These are phyloP conservation scores for Amazona guildingii DNA, from an alignment of 2,113 vertebrate genomes.

Conservation along the genomic window DNA sequence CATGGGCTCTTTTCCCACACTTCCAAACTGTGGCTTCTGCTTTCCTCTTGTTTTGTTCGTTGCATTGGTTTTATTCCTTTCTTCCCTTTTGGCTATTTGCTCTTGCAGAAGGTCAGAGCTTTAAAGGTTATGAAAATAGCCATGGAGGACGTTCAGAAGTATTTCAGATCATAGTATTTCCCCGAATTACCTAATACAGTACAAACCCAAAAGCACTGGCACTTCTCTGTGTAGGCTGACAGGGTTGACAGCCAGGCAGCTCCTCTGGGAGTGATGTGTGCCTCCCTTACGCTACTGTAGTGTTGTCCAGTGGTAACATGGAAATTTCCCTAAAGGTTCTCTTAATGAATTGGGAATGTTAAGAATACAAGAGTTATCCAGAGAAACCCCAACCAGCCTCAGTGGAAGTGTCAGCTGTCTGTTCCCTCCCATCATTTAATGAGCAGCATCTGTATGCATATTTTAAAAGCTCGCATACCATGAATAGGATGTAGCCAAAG, in stretches of 20 bases:
- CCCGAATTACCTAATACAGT: not conserved
- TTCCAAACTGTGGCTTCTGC: not conserved
- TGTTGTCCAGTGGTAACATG: not conserved
- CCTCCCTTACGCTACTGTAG: not conserved
- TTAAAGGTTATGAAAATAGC: not conserved
- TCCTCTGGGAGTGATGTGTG: not conserved
- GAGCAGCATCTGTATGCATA: not conserved
- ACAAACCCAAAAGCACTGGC: not conserved
- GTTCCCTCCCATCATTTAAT: not conserved
- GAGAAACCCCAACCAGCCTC: not conserved
- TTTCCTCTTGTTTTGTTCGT: not conserved
- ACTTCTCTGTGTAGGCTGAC: not conserved
- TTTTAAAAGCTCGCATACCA: constrained; percentile 47
- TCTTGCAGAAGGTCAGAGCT: not conserved
- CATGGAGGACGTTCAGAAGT: not conserved
- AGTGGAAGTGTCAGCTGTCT: not conserved
- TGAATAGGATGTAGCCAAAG: constrained; percentile 48
- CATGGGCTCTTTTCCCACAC: not conserved
- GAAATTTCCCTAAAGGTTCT: not conserved
- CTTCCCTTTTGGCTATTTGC: not conserved
- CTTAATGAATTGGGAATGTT: not conserved
- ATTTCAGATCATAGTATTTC: not conserved
- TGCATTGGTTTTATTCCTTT: not conserved
- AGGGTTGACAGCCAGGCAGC: not conserved
- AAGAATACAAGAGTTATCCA: not conserved